Evolutionary conservation across 2,888 invertebrate species (phyloP).

Genomic region (Meghimatium bilineatum): DNA sequence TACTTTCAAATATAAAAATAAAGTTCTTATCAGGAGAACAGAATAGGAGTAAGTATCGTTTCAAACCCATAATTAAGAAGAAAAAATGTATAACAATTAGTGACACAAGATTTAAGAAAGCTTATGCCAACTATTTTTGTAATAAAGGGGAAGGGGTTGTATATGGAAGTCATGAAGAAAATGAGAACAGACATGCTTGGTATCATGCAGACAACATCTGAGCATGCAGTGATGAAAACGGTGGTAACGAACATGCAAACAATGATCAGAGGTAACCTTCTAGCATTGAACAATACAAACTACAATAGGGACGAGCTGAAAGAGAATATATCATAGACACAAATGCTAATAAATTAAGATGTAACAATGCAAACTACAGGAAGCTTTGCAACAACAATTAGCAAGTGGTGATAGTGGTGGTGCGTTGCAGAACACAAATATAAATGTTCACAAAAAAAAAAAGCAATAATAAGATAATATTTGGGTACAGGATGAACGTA

Average conservation of each 20-base stretch:
- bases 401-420: background rate
- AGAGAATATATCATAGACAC: background rate
- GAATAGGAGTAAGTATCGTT: no score
- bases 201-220: conserved; percentile 37
- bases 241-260: background rate
- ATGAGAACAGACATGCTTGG: background rate
- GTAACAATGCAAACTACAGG: background rate
- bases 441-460: background rate
- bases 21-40: no score
- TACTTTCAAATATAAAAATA: no score
- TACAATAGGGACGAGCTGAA: background rate
- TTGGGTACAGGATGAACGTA: background rate
- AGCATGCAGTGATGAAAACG: conserved; percentile 20
- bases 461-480: background rate
- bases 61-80: no score
- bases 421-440: background rate
- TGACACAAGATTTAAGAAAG: background rate
- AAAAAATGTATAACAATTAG: no score
- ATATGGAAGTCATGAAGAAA: background rate
- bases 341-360: background rate
- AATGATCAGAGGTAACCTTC: background rate
- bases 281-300: background rate
- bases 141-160: background rate
- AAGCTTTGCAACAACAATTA: background rate
- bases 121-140: background rate